Evolutionary conservation across 2,888 invertebrate genomes (phyloP), one percentile per base, ranked within the genome.

Genomic region (Melikaiella ostensackeni): DNA sequence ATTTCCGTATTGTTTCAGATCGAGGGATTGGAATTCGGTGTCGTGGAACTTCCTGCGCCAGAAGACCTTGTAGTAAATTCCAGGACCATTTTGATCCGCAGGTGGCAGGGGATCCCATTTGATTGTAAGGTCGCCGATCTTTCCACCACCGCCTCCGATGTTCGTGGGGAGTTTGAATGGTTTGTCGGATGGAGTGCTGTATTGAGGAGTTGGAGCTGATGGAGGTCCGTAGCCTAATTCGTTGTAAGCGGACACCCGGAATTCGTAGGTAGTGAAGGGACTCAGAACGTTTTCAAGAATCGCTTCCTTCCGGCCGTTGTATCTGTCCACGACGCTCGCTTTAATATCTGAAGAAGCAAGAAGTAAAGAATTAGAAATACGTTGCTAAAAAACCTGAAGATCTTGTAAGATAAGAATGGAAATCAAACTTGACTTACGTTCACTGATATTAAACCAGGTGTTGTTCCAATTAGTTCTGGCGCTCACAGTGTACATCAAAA

Each of bases 101-200:
- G 94, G 92, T 80, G 94, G 93, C 38, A 98, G 89, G 0, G 97
- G 96, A 84, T 94, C 93, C 98, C 98, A 99, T 0, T 95, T 96
- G 75, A 99, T 97, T 0, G 97, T 96, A 5, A 99, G 94, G 89
- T 98, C 98, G 0, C 98, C 98, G 80, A 98, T 97, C 92, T 98
- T 98, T 16, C 98, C 98, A 62, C 98, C 98, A 6, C 99, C 99
- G 0, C 99, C 98, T 21, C 97, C 95, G 57, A 99, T 94, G 86
- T 97, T 96, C 7, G 92, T 90, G 1, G 98, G 98, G 8, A 96
- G 94, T 86, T 94, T 94, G 83, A 94, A 95, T 0, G 98, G 98
- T 81, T 93, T 94, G 85, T 96, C 97, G 4, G 97, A 94, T 46
- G 95, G 94, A 0, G 98, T 98, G 27, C 96, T 96, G 89, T 96